Conservation (phyloP, 2,888 invertebrate species). For the Perizoma affinitatum region DNA sequence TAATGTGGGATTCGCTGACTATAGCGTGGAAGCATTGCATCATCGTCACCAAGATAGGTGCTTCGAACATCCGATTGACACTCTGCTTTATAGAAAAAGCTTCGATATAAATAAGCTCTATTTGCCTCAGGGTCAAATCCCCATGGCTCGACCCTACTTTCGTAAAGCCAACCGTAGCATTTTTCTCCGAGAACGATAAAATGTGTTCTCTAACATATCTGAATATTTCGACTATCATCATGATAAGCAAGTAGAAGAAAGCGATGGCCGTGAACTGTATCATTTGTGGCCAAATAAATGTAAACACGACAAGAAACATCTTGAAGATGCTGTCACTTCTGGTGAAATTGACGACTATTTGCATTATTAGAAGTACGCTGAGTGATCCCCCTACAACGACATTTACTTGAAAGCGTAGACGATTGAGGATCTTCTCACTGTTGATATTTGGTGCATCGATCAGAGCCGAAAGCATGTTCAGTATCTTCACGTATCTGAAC, state of each 20-base stretch:
- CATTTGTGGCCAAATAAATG: slow-evolving; percentile 63
- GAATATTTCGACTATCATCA: slow-evolving; percentile 55
- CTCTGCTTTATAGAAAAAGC: slow-evolving; percentile 55
- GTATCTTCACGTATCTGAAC: slow-evolving; percentile 54
- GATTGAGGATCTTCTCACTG: slow-evolving; percentile 43
- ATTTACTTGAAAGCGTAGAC: slow-evolving; percentile 51
- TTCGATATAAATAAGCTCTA: slow-evolving; percentile 59
- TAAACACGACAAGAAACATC: slow-evolving; percentile 55
- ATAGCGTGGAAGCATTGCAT: slow-evolving; percentile 69
- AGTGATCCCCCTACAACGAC: slow-evolving; percentile 42
- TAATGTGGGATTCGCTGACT: slow-evolving; percentile 66
- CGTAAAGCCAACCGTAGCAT: slow-evolving; percentile 37
- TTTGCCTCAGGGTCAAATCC: slow-evolving; percentile 49
- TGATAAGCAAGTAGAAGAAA: slow-evolving; percentile 59
- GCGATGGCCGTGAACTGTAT: slow-evolving; percentile 59
- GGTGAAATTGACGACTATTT: slow-evolving; percentile 57
- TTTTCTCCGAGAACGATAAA: slow-evolving; percentile 33
- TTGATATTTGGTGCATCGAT: slow-evolving; percentile 44
- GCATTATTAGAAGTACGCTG: slow-evolving; percentile 43
- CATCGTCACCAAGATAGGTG: slow-evolving; percentile 57
- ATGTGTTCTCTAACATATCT: slow-evolving; percentile 52
- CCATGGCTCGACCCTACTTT: slow-evolving; percentile 43
- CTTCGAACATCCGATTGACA: slow-evolving; percentile 63
- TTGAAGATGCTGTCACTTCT: slow-evolving; percentile 61
- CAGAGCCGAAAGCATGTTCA: slow-evolving; percentile 56